phyloP scores from a whole-genome alignment of 2,797 vertebrate species.

The Neosalanx taihuensis region DNA sequence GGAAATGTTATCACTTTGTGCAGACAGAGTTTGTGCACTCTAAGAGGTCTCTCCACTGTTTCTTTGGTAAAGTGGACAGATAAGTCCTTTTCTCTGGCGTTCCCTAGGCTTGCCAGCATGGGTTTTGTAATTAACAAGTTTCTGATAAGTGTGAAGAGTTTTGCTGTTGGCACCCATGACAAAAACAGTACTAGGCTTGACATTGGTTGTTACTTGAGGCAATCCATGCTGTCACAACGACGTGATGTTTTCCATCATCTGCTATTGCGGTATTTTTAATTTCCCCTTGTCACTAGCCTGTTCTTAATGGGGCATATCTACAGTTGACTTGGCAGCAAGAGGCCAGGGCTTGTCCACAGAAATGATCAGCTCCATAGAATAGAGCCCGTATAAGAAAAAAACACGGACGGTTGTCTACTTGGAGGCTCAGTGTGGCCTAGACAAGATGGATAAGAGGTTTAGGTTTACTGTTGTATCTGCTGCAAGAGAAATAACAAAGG shows the following conservation, averaged over 20 bases:
- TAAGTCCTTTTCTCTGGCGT: conserved; percentile 24
- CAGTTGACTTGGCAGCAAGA: background rate
- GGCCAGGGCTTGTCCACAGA: background rate
- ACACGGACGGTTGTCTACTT: background rate
- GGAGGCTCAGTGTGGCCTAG: background rate
- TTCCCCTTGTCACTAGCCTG: background rate
- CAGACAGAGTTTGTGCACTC: conserved; percentile 27
- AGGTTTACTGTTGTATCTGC: background rate
- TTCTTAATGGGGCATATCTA: background rate
- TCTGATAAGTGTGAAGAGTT: conserved; percentile 24
- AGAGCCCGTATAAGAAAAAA: conserved; percentile 1
- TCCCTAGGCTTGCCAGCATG: conserved; percentile 15
- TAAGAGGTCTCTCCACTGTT: background rate
- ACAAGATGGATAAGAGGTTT: background rate
- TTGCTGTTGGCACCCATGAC: background rate
- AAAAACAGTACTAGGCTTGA: conserved; percentile 15
- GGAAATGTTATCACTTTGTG: conserved; percentile 32
- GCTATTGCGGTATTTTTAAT: background rate
- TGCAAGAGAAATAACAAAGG: background rate
- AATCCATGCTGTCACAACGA: conserved; percentile 1
- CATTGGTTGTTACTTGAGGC: background rate
- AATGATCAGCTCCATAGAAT: background rate
- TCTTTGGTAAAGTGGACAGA: conserved; percentile 3
- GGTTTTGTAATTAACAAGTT: conserved; percentile 20
- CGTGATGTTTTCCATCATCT: conserved; percentile 11